Evolutionary conservation across 2,797 vertebrate genomes (phyloP).

Genomic region (Cynopterus sphinx): DNA sequence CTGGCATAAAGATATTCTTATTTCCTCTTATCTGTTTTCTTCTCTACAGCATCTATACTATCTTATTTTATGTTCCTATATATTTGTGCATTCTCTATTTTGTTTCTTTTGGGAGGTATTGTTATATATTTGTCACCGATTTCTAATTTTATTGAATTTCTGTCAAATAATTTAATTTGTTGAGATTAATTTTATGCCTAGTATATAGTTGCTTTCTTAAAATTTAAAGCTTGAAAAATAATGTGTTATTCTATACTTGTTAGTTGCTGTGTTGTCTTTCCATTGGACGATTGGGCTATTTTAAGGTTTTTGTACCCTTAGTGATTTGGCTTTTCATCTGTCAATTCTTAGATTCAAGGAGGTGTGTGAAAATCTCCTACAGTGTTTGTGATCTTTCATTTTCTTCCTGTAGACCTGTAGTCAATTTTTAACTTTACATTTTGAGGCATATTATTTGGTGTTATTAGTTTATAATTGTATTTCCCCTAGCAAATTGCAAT

Average conservation of each 20-base stretch:
- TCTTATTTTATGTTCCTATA: neutral
- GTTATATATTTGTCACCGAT: constrained; percentile 8
- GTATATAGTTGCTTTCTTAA: neutral
- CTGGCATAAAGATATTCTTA: neutral
- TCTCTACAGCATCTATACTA: neutral
- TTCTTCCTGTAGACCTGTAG: neutral
- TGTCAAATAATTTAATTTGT: constrained; percentile 29
- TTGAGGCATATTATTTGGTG: neutral
- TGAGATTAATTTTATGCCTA: constrained; percentile 24
- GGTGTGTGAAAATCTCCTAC: neutral
- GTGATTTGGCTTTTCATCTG: neutral
- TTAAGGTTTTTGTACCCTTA: neutral
- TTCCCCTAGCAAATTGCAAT: neutral
- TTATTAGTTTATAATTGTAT: neutral
- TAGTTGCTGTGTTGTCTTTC: neutral
- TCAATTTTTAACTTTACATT: neutral
- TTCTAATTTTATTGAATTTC: neutral
- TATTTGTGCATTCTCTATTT: neutral
- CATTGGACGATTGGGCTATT: neutral
- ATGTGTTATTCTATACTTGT: neutral
- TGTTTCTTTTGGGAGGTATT: neutral
- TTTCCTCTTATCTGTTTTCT: neutral
- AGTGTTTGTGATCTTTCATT: neutral
- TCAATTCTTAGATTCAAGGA: neutral
- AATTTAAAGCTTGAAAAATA: constrained; percentile 27